Base-by-base conservation (phyloP, 2,113 vertebrate species). In the Phrynocephalus versicolor region DNA sequence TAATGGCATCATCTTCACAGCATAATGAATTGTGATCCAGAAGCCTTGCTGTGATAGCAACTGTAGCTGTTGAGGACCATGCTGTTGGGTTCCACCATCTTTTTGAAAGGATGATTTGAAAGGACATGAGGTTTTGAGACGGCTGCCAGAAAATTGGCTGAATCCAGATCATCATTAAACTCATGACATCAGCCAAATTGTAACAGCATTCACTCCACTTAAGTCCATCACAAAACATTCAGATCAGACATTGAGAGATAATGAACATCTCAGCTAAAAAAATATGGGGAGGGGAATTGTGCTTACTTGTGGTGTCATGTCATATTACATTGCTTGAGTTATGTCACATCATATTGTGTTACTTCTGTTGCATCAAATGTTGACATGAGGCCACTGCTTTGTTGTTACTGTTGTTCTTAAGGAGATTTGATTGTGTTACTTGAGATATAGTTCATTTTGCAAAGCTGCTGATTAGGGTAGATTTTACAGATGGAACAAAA, bases 251-350 rank as follows among this genome's bases (percentile, higher is more conserved):
- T 1, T 64, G 85, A 89, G 92, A 1, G 9, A 85, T 95, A 94
- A 94, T 90, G 90, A 94, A 88, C 91, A 81, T 92, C 93, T 88
- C 88, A 90, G 91, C 93, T 95, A 90, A 92, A 95, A 94, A n/a
- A 23, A 14, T 1, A 14, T 39, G 33, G 15, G 27, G 39, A 27
- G 35, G 25, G 57, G 3, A 2, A 21, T 33, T 85, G 51, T 87
- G 84, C 85, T 84, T 82, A 88, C 93, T 93, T 89, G 90, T 93
- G 81, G 89, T 92, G 91, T 92, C 94, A 90, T 89, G 88, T 95
- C 96, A 55, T 92, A 88, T 92, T 88, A 92, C 85, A 88, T 94
- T 92, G 90, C 89, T 90, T 88, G 93, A 90, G 85, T 57, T 55
- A 79, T 94, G 93, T 95, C 95, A 93, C 87, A 91, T 91, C 85